These are phyloP conservation scores for Pollachius pollachius DNA, from an alignment of 2,113 vertebrate species.

Conservation along the genomic window DNA sequence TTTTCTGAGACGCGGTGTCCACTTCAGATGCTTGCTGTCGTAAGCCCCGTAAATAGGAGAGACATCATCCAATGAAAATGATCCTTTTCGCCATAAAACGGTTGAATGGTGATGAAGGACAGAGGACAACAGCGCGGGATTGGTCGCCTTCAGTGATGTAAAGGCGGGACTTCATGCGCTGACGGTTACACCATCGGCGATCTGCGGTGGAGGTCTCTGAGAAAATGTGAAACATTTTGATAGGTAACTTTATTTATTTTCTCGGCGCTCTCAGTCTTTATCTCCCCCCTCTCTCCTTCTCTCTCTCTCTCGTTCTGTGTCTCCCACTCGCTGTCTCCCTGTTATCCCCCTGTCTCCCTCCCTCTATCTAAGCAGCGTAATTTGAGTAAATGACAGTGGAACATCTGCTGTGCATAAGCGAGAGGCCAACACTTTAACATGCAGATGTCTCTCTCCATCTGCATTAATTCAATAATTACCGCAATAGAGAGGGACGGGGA, in stretches of 20 bases:
- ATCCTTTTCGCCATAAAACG: no score
- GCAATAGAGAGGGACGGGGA: slow-evolving; percentile 72
- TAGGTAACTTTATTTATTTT: slow-evolving; percentile 36
- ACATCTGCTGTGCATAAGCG: slow-evolving; percentile 77
- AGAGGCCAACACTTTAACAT: slow-evolving; percentile 77
- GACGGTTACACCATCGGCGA: background rate
- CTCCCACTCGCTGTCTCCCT: slow-evolving; percentile 15
- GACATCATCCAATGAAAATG: no score
- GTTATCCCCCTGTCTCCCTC: slow-evolving; percentile 25
- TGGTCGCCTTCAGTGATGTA: no score
- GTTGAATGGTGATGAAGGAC: no score
- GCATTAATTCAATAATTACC: slow-evolving; percentile 80
- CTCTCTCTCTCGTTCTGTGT: slow-evolving; percentile 23
- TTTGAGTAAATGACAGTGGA: slow-evolving; percentile 75
- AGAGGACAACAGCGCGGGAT: no score
- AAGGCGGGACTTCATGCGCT: no score
- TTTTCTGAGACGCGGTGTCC: no score
- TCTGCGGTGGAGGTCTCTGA: slow-evolving; percentile 34
- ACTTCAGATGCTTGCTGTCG: no score
- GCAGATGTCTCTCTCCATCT: slow-evolving; percentile 79
- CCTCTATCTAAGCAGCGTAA: slow-evolving; percentile 69
- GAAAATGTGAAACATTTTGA: slow-evolving; percentile 61
- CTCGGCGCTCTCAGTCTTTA: background rate
- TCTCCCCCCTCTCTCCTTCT: slow-evolving; percentile 15
- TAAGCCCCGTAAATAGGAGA: no score